A percentile compares a stretch with the other conserved stretches of the same genome.
Evolutionary conservation across 2,113 vertebrate genomes (phyloP).

Genomic region (Porphyrio hochstetteri): DNA sequence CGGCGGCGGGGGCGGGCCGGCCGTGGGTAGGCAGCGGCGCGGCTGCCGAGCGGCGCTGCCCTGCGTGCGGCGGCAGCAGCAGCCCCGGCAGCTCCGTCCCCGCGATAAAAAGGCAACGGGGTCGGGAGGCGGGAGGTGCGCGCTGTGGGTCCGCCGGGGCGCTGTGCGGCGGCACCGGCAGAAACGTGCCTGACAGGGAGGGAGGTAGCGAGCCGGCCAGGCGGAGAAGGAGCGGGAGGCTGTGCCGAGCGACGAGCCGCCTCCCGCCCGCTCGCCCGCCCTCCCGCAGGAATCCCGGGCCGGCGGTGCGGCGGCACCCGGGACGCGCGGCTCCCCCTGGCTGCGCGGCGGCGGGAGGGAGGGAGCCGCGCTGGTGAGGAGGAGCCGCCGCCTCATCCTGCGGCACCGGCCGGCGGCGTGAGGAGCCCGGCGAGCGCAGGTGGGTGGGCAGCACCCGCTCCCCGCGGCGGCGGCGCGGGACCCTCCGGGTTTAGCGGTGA

Average conservation of each 20-base stretch:
- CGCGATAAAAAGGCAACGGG: neutral
- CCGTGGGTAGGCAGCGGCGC: neutral
- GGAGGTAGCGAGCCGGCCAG: neutral
- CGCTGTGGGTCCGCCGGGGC: neutral
- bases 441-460: neutral
- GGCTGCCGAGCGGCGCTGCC: neutral
- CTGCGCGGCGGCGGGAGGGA: neutral
- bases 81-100: neutral
- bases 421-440: conserved; percentile 2
- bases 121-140: neutral
- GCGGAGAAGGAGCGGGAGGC: neutral
- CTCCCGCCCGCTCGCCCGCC: neutral
- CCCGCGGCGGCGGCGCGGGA: neutral
- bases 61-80: neutral
- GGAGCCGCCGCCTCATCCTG: conserved; percentile 26
- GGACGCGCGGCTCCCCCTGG: conserved; percentile 17
- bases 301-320: neutral
- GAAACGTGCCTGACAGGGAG: neutral
- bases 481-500: neutral
- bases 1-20: neutral
- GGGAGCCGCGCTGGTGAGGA: neutral
- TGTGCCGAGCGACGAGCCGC: neutral
- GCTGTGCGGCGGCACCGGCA: neutral
- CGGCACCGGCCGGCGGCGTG: conserved; percentile 18
- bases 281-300: conserved; percentile 33